Evolutionary conservation across 2,113 vertebrate species (phyloP).

Genomic region (Zosterops pallidus): DNA sequence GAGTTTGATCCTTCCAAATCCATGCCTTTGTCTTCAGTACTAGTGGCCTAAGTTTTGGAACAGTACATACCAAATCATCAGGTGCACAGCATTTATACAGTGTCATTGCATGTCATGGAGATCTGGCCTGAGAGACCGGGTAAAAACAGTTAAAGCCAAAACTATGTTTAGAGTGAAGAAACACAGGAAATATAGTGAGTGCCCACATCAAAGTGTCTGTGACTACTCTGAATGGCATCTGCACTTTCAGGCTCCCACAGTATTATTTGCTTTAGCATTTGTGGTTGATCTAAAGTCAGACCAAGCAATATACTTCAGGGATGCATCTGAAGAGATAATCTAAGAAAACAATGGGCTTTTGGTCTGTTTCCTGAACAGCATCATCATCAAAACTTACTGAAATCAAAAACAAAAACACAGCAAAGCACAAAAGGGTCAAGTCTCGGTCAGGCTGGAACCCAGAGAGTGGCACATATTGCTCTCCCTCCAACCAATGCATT

Average conservation of each 20-base stretch:
- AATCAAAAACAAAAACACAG: slow-evolving; percentile 29
- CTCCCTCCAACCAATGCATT: background rate
- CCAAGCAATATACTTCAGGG: slow-evolving; percentile 33
- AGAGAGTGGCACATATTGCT: background rate
- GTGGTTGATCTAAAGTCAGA: slow-evolving; percentile 31
- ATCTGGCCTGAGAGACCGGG: background rate
- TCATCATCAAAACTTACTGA: slow-evolving; percentile 32
- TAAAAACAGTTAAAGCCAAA: background rate
- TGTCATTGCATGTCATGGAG: background rate
- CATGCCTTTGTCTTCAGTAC: background rate
- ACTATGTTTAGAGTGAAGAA: slow-evolving; percentile 21
- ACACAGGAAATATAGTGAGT: background rate
- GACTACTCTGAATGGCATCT: slow-evolving; percentile 47
- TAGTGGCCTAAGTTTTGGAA: background rate
- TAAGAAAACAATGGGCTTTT: slow-evolving; percentile 33
- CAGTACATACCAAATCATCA: background rate
- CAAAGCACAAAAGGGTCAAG: slow-evolving; percentile 1
- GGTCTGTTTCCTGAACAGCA: slow-evolving; percentile 44
- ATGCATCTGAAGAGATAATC: slow-evolving; percentile 58
- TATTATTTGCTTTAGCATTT: slow-evolving; percentile 57
- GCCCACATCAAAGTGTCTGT: slow-evolving; percentile 53
- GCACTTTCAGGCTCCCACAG: slow-evolving; percentile 45
- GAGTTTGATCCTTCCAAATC: background rate
- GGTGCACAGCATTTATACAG: background rate
- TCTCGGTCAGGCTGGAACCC: background rate